These are phyloP conservation scores for Regulus satrapa DNA, from an alignment of 2,113 vertebrate genomes.

Conservation along the genomic window DNA sequence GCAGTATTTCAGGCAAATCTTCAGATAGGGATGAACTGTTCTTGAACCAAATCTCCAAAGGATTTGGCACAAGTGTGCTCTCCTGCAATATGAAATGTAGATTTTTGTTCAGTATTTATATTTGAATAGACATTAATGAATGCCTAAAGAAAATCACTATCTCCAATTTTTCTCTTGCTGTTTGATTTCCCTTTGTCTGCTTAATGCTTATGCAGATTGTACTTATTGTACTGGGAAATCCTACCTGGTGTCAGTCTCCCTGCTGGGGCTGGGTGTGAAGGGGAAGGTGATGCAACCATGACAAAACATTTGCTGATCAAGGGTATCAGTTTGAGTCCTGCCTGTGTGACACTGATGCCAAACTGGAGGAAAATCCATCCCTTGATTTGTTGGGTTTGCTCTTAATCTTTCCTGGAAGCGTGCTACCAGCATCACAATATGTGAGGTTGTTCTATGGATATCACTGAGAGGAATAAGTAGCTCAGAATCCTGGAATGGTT, in stretches of 20 bases:
- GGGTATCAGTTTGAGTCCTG: neutral
- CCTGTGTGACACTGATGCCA: neutral
- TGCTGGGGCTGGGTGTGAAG: neutral
- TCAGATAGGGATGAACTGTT: constrained; percentile 34
- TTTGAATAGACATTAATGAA: constrained; percentile 33
- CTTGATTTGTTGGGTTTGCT: neutral
- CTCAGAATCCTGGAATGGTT: neutral
- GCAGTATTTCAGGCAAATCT: constrained; percentile 8
- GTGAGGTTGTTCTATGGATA: neutral
- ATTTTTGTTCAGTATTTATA: constrained; percentile 13
- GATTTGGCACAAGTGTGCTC: neutral
- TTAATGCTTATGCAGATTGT: neutral
- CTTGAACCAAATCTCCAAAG: constrained; percentile 32
- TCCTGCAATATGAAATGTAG: neutral
- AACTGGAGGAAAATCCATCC: neutral
- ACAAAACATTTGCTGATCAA: neutral
- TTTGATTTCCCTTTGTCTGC: constrained; percentile 37
- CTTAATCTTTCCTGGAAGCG: neutral
- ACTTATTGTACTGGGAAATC: neutral
- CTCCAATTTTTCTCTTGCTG: neutral
- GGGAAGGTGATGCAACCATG: neutral
- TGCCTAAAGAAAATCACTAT: neutral
- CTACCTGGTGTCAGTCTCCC: neutral
- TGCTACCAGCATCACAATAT: neutral
- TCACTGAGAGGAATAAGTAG: neutral